Base-by-base conservation (phyloP, 2,797 vertebrate species). In the Galaxias olidus region DNA sequence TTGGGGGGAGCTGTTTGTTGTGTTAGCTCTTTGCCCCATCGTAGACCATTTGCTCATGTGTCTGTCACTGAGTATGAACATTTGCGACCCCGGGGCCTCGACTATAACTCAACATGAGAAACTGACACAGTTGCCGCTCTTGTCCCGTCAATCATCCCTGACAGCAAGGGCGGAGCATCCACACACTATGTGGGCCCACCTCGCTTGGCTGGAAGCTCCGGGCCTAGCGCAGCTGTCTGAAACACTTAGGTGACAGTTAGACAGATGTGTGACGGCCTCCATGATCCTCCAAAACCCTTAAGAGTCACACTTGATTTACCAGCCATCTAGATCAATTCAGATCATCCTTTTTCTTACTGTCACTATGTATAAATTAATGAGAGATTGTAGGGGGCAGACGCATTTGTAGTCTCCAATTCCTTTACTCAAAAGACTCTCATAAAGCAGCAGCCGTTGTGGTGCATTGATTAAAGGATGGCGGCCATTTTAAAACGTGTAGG, bases 131-230 rank as follows among this genome's bases (percentile, higher is more conserved):
- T 76, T 59, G 64, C 63, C 65, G 55, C 51, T 53, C 48, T 65
- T 66, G 67, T 73, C 8, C 55, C 69, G 75, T 74, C 71, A 71
- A 8, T 78, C 63, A 69, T 72, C 56, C 54, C 56, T 12, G 61
- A 72, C 64, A 62, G 63, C 18, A 40, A 40, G 46, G 68, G 71
- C 70, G 76, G 59, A 72, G 59, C 61, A 56, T 59, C 61, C 60
- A 42, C 59, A 61, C 53, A 65, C 47, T 47, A 61, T 42, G 50
- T 69, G 67, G 50, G 61, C 64, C 71, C 44, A 14, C 67, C 48
- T 61, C 72, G 59, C 47, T 42, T 14, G 55, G 72, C 61, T 20
- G 18, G 57, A 45, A 66, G 61, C 66, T n/a, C 30, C 12, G 52
- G 52, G 59, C 45, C 63, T 64, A 74, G 8, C 60, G 77, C 51